Percentiles rank a stretch among this genome's conserved stretches.
Conservation (phyloP, 1,140 invertebrate genomes). For the Mycetomoellerius zeteki region DNA sequence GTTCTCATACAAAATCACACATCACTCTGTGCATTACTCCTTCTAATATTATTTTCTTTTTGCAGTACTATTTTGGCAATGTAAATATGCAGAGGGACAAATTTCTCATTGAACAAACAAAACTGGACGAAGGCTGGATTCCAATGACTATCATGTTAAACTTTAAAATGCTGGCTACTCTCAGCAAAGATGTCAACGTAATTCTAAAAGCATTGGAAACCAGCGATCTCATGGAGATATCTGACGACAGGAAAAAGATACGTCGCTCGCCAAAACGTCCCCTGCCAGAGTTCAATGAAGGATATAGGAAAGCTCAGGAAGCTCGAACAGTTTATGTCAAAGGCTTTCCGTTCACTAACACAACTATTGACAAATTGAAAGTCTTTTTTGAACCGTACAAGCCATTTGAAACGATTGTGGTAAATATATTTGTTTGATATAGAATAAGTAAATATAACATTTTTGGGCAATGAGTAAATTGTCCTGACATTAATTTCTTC, state of each 20-base stretch:
- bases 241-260: conserved; percentile 94
- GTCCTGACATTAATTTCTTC: not conserved
- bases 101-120: conserved; percentile 93
- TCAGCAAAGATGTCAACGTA: conserved; percentile 90
- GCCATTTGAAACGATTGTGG: conserved; percentile 92
- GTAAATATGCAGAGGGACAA: conserved; percentile 96
- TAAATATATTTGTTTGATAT: conserved; percentile 82
- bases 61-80: conserved; percentile 94
- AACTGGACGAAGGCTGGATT: conserved; percentile 96
- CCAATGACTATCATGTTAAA: conserved; percentile 94
- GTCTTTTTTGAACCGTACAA: conserved; percentile 92
- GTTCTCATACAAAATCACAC: conserved; percentile 22
- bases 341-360: conserved; percentile 92
- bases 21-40: not conserved
- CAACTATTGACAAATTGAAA: conserved; percentile 91
- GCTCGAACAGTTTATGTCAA: conserved; percentile 95
- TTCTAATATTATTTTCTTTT: conserved; percentile 53
- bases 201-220: conserved; percentile 93
- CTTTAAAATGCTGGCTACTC: conserved; percentile 94
- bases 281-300: conserved; percentile 94
- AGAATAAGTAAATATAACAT: not conserved
- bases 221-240: conserved; percentile 93
- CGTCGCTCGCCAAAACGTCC: conserved; percentile 92
- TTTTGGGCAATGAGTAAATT: not conserved
- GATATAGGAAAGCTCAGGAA: conserved; percentile 92